Conservation (phyloP, 2,797 vertebrate species). For the Gymnothorax reevesii region DNA sequence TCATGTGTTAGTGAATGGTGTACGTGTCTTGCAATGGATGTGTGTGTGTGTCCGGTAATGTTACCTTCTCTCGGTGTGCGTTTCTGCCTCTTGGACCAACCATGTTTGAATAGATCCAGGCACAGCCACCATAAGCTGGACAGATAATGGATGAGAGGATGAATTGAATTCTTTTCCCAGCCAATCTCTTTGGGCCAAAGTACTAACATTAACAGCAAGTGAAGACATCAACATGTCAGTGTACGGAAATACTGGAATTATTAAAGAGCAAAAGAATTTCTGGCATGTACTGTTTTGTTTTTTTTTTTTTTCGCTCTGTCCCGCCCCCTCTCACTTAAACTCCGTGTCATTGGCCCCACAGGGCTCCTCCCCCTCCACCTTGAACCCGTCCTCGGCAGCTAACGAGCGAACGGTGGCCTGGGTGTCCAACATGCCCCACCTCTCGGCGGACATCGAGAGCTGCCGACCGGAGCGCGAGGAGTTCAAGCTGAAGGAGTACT, state of each 20-base stretch:
- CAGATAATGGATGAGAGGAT: neutral
- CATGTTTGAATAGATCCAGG: no score
- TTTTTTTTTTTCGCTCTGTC: neutral
- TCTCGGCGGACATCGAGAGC: slow-evolving; percentile 95
- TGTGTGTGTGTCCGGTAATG: no score
- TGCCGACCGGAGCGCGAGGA: slow-evolving; percentile 91
- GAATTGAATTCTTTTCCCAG: neutral
- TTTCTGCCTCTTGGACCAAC: no score
- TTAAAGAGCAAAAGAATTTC: neutral
- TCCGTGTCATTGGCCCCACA: slow-evolving; percentile 19
- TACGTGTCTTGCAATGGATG: no score
- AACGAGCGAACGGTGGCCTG: slow-evolving; percentile 93
- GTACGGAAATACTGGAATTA: neutral
- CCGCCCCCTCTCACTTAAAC: neutral
- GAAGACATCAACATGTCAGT: no score
- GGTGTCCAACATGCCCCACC: slow-evolving; percentile 98
- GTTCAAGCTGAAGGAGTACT: slow-evolving; percentile 93
- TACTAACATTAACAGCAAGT: no score
- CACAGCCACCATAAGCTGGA: no score
- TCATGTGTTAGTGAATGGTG: no score
- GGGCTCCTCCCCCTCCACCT: slow-evolving; percentile 83
- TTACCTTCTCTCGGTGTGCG: no score
- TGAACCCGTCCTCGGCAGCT: slow-evolving; percentile 83
- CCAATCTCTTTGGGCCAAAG: neutral
- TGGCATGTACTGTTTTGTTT: neutral